Evolutionary conservation across 2,888 invertebrate species (phyloP).

Genomic region (Habrosyne pyritoides): DNA sequence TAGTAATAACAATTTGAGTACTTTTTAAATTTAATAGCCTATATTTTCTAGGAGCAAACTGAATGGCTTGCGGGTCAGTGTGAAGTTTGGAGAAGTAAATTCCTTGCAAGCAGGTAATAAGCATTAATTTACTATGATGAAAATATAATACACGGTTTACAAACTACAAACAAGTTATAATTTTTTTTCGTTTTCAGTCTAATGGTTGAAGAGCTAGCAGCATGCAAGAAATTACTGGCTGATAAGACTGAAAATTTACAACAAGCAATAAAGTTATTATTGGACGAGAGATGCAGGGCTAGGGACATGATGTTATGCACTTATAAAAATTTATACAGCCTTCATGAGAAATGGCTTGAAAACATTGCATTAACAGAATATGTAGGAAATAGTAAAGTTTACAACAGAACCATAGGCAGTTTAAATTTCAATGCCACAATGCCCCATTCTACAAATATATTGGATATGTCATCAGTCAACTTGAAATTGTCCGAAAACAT

Average conservation of each 20-base stretch:
- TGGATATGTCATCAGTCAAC: constrained; percentile 86
- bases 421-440: constrained; percentile 73
- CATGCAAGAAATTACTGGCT: constrained; percentile 91
- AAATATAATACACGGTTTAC: not conserved
- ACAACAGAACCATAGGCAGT: constrained; percentile 76
- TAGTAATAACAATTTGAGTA: too few species aligned
- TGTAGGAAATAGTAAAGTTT: constrained; percentile 59
- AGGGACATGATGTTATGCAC: constrained; percentile 86
- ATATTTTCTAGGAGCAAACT: constrained; percentile 87
- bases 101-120: constrained; percentile 93
- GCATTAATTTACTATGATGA: constrained; percentile 6
- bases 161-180: not conserved
- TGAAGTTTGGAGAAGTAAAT: constrained; percentile 98
- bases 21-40: constrained; percentile 14
- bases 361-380: constrained; percentile 74
- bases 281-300: constrained; percentile 87
- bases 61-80: constrained; percentile 97
- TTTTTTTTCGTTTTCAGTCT: constrained; percentile 83
- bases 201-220: constrained; percentile 95
- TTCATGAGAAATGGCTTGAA: constrained; percentile 76
- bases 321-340: constrained; percentile 83
- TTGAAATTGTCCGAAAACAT: constrained; percentile 86
- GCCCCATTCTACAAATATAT: constrained; percentile 83
- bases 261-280: constrained; percentile 86
- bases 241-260: constrained; percentile 88